Conservation (phyloP, 2,888 invertebrate genomes). For the Ischnura elegans region DNA sequence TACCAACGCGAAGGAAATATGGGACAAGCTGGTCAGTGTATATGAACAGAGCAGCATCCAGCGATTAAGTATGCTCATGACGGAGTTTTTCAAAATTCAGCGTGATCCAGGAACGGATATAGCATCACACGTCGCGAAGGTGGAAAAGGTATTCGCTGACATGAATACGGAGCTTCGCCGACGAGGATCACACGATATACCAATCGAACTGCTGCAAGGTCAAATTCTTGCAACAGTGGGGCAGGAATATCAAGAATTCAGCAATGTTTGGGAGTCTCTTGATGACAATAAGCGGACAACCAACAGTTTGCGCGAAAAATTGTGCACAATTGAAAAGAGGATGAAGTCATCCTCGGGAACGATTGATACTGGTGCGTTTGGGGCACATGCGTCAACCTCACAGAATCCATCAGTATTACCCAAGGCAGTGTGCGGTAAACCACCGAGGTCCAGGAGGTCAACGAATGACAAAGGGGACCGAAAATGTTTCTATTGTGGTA, state of each 20-base stretch:
- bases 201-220: constrained; percentile 72
- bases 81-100: not conserved
- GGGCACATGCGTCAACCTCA: constrained; percentile 51
- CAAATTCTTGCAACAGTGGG: constrained; percentile 72
- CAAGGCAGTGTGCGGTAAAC: too few relatives aligned
- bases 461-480: too few relatives aligned
- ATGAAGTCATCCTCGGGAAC: too few relatives aligned
- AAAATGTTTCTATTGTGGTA: too few relatives aligned
- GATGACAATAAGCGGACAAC: constrained; percentile 71
- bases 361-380: too few relatives aligned
- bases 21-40: not conserved
- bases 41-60: not conserved
- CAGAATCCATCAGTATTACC: constrained; percentile 64
- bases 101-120: not conserved
- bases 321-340: constrained; percentile 71
- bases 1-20: too few relatives aligned
- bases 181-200: too few relatives aligned
- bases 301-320: constrained; percentile 71
- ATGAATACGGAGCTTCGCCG: too few relatives aligned
- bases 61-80: not conserved
- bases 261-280: constrained; percentile 71
- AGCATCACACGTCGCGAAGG: too few relatives aligned
- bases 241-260: constrained; percentile 71
- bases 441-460: too few relatives aligned
- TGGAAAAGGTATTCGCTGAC: too few relatives aligned